phyloP scores from a whole-genome alignment of 2,888 invertebrate genomes.

The Ormyrus nitidulus region DNA sequence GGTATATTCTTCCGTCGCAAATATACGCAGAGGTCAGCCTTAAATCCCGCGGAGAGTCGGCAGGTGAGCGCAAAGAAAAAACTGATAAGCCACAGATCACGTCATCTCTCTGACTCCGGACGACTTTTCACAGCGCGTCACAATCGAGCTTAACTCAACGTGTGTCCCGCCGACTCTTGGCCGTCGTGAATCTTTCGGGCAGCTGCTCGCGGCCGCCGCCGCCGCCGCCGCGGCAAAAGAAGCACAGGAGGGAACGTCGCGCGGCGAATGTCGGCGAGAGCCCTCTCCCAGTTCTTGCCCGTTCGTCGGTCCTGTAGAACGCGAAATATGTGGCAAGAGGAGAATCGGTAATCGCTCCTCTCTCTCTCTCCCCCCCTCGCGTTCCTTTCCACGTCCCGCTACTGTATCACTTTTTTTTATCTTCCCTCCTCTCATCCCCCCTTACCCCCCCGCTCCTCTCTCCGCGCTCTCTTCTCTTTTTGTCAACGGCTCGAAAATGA shows the following conservation, averaged over 20 bases:
- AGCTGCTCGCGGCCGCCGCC: conserved; percentile 10
- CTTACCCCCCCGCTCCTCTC: neutral
- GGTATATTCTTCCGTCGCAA: too few species aligned
- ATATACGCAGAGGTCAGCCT: too few species aligned
- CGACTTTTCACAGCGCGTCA: too few species aligned
- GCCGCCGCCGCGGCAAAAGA: neutral
- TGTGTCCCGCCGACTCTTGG: neutral
- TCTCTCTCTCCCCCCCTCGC: conserved; percentile 1
- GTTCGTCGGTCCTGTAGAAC: conserved; percentile 36
- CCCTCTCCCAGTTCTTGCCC: conserved; percentile 14
- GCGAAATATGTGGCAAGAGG: conserved; percentile 54
- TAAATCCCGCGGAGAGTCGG: too few species aligned
- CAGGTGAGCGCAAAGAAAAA: too few species aligned
- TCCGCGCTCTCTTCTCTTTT: conserved; percentile 10
- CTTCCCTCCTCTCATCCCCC: neutral
- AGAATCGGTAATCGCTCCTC: conserved; percentile 50
- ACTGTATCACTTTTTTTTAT: conserved; percentile 42
- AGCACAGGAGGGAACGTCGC: conserved; percentile 11
- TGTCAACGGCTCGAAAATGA: conserved; percentile 8
- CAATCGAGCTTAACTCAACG: too few species aligned
- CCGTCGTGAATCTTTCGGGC: conserved; percentile 18
- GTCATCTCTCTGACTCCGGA: too few species aligned
- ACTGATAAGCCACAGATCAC: too few species aligned
- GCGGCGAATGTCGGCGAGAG: conserved; percentile 25
- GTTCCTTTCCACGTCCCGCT: conserved; percentile 42